A percentile compares a stretch with the other conserved stretches of the same genome.
Evolutionary conservation across 2,113 vertebrate species (phyloP).

Genomic region (Chlorodrepanis virens): DNA sequence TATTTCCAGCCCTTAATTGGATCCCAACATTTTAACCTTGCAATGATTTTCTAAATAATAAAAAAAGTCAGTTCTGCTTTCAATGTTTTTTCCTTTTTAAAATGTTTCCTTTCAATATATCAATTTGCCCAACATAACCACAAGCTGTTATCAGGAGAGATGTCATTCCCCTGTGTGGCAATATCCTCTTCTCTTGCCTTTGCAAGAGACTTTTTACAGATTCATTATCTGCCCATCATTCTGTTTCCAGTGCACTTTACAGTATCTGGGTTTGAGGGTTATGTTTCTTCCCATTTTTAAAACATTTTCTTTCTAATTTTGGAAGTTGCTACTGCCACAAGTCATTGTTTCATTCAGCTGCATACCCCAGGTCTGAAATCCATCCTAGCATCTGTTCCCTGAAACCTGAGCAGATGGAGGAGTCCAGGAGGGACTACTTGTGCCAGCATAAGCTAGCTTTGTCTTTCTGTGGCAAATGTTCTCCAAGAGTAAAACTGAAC

Average conservation of each 20-base stretch:
- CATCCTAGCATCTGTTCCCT: conserved; percentile 11
- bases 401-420: conserved; percentile 41
- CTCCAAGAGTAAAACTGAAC: background rate
- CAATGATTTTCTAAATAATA: background rate
- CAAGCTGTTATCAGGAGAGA: background rate
- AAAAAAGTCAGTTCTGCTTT: background rate
- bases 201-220: background rate
- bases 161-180: background rate
- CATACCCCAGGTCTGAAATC: background rate
- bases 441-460: background rate
- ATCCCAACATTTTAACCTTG: background rate
- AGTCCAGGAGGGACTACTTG: background rate
- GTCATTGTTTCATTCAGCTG: background rate
- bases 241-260: background rate
- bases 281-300: background rate
- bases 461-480: background rate
- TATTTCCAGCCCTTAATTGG: background rate
- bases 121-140: background rate
- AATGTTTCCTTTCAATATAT: background rate
- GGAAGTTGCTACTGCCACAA: background rate
- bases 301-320: background rate
- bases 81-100: background rate
- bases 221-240: background rate
- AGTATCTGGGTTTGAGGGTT: background rate
- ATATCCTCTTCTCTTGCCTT: background rate